Conservation (phyloP, 2,113 vertebrate species). For the Chaetorhynchus papuensis region DNA sequence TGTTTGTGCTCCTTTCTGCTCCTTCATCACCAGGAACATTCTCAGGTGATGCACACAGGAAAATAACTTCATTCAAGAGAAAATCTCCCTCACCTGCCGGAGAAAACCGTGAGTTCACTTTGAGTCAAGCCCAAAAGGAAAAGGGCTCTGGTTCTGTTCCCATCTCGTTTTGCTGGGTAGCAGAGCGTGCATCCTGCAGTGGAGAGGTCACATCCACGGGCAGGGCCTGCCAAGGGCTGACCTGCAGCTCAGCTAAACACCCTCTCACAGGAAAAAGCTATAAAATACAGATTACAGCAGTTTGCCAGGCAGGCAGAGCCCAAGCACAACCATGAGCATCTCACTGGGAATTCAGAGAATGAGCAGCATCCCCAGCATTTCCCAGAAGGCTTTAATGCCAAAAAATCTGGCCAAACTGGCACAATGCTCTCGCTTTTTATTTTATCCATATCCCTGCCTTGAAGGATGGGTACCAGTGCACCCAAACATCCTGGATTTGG, state of each 20-base stretch:
- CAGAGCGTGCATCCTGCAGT: accelerated
- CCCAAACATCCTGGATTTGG: not conserved
- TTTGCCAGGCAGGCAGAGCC: not conserved
- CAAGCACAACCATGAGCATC: accelerated
- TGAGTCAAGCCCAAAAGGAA: not conserved
- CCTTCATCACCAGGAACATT: not conserved
- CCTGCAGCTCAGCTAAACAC: not conserved
- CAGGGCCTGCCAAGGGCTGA: not conserved
- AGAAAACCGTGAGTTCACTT: accelerated
- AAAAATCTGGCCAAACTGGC: too few relatives aligned
- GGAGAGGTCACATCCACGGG: not conserved
- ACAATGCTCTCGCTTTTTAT: not conserved
- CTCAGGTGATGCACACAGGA: not conserved
- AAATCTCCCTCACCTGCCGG: not conserved
- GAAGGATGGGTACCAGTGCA: not conserved
- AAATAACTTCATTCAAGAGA: not conserved
- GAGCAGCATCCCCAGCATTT: not conserved
- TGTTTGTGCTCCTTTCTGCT: not conserved
- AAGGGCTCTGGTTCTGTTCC: not conserved
- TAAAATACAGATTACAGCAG: not conserved
- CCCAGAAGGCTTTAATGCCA: not conserved
- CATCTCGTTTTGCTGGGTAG: not conserved
- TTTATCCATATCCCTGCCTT: not conserved
- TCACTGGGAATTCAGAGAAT: not conserved
- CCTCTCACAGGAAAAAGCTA: not conserved